Evolutionary conservation across 2,797 vertebrate species (phyloP).

Genomic region (Acrossocheilus fasciatus): DNA sequence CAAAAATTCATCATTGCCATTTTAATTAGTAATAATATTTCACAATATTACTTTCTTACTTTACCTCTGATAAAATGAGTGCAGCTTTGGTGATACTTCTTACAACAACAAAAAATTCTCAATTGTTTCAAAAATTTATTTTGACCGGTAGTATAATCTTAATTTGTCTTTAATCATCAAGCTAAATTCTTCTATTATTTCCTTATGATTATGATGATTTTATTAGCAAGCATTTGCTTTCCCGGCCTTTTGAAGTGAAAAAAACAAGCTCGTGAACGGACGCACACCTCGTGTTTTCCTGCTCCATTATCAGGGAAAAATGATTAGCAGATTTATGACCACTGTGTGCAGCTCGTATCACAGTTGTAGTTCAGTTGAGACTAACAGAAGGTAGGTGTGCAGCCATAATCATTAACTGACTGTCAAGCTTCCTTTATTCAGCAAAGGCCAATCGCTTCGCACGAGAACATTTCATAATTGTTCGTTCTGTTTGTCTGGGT

Average conservation of each 20-base stretch:
- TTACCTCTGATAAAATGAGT: not conserved
- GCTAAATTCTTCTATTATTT: not conserved
- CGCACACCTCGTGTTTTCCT: constrained; percentile 9
- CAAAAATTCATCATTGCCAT: not conserved
- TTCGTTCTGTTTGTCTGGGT: constrained; percentile 68
- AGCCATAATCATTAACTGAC: constrained; percentile 67
- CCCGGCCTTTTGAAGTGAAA: not conserved
- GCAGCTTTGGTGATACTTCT: not conserved
- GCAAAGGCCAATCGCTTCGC: constrained; percentile 35
- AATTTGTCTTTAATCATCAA: not conserved
- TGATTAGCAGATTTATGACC: constrained; percentile 53
- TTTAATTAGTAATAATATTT: too few relatives aligned
- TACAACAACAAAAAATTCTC: not conserved
- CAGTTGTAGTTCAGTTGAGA: constrained; percentile 28
- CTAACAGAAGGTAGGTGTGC: constrained; percentile 43
- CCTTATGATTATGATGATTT: not conserved
- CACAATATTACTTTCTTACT: not conserved
- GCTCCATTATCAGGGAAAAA: constrained; percentile 32
- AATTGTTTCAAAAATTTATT: too few relatives aligned
- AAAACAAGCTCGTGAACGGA: not conserved
- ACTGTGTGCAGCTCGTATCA: constrained; percentile 23
- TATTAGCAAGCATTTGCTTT: not conserved
- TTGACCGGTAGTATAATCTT: not conserved
- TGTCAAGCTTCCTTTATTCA: constrained; percentile 65
- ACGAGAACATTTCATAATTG: constrained; percentile 68